Percentiles rank a stretch among this genome's conserved stretches.
Evolutionary conservation across 2,797 vertebrate genomes (phyloP).

Genomic region (Chloroceryle amazona): DNA sequence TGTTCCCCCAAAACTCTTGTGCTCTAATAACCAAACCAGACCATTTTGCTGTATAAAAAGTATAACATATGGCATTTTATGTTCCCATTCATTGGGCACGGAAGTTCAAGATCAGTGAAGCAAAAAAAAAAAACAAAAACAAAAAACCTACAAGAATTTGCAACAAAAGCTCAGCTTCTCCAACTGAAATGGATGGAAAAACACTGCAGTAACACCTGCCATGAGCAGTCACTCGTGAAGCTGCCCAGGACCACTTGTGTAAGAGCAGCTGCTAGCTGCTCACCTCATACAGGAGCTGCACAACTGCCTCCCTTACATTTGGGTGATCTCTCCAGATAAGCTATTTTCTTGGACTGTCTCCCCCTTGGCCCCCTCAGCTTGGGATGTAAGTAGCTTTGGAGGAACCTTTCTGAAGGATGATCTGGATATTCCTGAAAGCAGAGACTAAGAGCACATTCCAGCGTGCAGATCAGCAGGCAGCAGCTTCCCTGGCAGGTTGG

Average conservation of each 20-base stretch:
- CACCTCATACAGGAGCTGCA: background rate
- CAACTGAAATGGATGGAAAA: background rate
- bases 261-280: background rate
- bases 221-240: background rate
- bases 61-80: background rate
- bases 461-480: background rate
- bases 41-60: background rate
- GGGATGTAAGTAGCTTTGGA: rapidly evolving
- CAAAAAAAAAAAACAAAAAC: background rate
- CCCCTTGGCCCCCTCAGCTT: no score
- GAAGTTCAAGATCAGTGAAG: background rate
- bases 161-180: background rate
- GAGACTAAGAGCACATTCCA: rapidly evolving
- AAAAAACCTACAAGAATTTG: background rate
- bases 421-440: background rate
- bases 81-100: background rate
- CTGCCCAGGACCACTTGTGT: background rate
- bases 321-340: background rate
- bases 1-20: background rate
- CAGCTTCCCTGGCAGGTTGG: background rate
- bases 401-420: background rate
- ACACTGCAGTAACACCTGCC: background rate
- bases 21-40: background rate
- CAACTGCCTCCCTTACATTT: background rate
- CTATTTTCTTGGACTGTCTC: background rate